These are phyloP conservation scores for Lagopus muta DNA, from an alignment of 2,113 vertebrate species.

Conservation along the genomic window DNA sequence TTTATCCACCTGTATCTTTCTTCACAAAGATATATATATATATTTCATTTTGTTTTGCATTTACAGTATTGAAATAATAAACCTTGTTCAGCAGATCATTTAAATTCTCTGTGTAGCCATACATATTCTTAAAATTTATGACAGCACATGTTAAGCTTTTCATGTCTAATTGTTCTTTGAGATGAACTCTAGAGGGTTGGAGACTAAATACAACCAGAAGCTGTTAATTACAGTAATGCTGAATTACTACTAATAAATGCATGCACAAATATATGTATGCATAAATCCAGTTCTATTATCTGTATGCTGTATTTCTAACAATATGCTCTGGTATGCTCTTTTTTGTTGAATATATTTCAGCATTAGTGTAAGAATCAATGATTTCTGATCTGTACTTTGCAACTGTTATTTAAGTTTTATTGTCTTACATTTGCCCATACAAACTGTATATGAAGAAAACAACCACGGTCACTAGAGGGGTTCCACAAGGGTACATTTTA, in stretches of 20 bases:
- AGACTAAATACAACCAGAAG: not conserved
- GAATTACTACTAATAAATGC: not conserved
- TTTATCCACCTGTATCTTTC: not conserved
- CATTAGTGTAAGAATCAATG: not conserved
- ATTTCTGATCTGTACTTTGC: not conserved
- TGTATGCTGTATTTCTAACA: not conserved
- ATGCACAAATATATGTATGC: not conserved
- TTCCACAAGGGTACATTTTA: not conserved
- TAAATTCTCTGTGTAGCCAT: not conserved
- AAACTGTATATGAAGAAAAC: not conserved
- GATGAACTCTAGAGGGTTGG: not conserved
- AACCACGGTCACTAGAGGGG: not conserved
- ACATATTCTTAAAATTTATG: constrained; percentile 13
- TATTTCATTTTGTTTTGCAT: not conserved
- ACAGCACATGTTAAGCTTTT: not conserved
- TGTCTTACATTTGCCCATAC: not conserved
- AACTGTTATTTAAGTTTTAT: not conserved
- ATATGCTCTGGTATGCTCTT: not conserved
- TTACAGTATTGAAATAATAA: not conserved
- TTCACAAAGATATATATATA: not conserved
- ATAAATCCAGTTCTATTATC: not conserved
- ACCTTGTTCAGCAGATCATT: no score
- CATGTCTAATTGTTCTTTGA: not conserved
- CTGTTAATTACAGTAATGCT: not conserved
- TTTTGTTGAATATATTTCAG: not conserved